Evolutionary conservation across 2,797 vertebrate species (phyloP).

Genomic region (Bradypus variegatus): DNA sequence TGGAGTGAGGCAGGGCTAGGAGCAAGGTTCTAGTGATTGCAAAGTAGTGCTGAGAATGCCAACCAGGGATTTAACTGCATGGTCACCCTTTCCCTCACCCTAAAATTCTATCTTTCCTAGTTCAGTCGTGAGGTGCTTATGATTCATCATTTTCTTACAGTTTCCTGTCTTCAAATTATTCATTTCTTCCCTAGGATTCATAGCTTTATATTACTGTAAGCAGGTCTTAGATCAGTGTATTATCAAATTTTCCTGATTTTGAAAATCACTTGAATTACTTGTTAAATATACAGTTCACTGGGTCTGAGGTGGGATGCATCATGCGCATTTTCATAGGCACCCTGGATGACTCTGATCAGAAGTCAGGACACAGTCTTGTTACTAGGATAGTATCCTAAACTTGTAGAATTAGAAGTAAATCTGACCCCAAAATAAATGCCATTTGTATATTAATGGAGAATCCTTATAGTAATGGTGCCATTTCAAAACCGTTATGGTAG

Average conservation of each 20-base stretch:
- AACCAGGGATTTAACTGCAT: background rate
- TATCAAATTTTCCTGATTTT: slow-evolving; percentile 15
- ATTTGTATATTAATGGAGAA: background rate
- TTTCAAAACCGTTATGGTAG: background rate
- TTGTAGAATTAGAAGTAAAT: slow-evolving; percentile 22
- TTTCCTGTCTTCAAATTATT: slow-evolving; percentile 6
- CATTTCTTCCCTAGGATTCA: background rate
- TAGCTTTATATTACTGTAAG: background rate
- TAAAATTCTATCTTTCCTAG: background rate
- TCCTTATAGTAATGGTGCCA: slow-evolving; percentile 1
- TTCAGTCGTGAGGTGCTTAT: background rate
- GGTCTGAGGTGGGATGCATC: background rate
- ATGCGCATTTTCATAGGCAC: background rate
- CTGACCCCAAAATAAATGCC: background rate
- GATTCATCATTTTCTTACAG: background rate
- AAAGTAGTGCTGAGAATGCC: background rate
- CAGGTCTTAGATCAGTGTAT: background rate
- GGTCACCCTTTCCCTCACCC: background rate
- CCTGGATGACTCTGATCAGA: background rate
- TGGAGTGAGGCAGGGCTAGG: background rate
- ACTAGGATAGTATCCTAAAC: background rate
- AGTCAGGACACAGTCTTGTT: background rate
- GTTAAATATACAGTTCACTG: background rate
- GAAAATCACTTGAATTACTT: slow-evolving; percentile 15
- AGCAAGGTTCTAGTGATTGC: background rate